phyloP scores from a whole-genome alignment of 2,888 invertebrate genomes.

The Coremacera marginata region DNA sequence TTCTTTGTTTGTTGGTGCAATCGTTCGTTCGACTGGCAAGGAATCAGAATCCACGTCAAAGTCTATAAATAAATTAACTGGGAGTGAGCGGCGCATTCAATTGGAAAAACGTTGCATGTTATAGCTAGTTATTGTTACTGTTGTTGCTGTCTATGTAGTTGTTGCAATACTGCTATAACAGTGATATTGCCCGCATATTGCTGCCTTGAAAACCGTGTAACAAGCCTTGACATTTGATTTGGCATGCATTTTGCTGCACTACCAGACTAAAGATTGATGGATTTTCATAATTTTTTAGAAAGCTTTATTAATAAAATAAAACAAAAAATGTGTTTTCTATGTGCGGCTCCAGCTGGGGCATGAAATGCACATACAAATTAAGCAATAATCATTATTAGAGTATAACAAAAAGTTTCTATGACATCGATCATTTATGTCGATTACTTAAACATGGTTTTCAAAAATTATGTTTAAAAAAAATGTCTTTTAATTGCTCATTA shows the following conservation, averaged over 20 bases:
- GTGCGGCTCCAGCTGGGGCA: no score
- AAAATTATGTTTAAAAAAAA: no score
- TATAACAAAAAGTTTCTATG: no score
- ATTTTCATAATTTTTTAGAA: conserved; percentile 21
- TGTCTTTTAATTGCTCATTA: no score
- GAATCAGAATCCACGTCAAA: conserved; percentile 10
- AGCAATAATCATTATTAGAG: no score
- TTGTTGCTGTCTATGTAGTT: conserved; percentile 34
- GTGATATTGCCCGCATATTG: conserved; percentile 6
- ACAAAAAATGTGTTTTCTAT: no score
- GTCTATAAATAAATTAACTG: conserved; percentile 35
- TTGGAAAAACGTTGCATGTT: conserved; percentile 61
- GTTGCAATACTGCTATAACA: conserved; percentile 24
- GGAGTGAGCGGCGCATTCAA: conserved; percentile 52
- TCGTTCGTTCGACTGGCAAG: not conserved
- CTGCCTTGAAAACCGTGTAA: conserved; percentile 2
- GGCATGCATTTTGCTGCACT: not conserved
- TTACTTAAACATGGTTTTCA: no score
- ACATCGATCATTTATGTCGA: no score
- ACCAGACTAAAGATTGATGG: conserved; percentile 12
- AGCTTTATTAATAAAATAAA: not conserved
- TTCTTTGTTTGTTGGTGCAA: not conserved
- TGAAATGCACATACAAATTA: no score
- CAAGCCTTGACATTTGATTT: not conserved
- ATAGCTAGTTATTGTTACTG: conserved; percentile 17